Conservation (phyloP, 2,113 vertebrate species). For the Syngnathoides biaculeatus region DNA sequence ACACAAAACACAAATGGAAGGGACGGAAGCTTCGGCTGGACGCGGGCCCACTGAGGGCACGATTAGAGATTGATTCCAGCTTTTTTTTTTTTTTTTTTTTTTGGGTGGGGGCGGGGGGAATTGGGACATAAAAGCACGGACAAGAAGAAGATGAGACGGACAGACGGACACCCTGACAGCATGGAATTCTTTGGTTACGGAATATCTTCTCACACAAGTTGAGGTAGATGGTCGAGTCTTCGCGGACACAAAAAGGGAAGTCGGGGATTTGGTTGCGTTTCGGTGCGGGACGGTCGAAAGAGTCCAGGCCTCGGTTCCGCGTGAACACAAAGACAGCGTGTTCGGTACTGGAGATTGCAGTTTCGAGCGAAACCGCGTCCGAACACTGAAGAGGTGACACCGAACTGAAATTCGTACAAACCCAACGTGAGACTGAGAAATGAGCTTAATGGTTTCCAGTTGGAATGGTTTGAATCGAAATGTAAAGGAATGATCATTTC, state of each 20-base stretch:
- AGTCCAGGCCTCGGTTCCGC: constrained; percentile 73
- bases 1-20: constrained; percentile 61
- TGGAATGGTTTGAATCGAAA: too few relatives aligned
- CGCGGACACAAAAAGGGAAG: constrained; percentile 57
- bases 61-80: constrained; percentile 78
- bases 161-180: constrained; percentile 75
- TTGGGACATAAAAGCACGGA: constrained; percentile 66
- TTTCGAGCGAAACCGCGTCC: not conserved
- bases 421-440: not conserved
- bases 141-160: constrained; percentile 64
- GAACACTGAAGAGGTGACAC: not conserved
- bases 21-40: constrained; percentile 68
- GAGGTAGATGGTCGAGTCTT: constrained; percentile 79
- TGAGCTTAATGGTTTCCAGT: too few relatives aligned
- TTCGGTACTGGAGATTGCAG: not conserved
- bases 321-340: constrained; percentile 22
- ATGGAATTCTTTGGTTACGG: constrained; percentile 79
- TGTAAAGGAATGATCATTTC: too few relatives aligned
- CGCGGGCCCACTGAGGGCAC: constrained; percentile 50
- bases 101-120: not conserved
- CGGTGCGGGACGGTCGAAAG: constrained; percentile 40
- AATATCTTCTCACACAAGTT: constrained; percentile 76
- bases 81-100: constrained; percentile 64
- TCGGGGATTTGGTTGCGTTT: constrained; percentile 32
- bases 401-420: not conserved